Evolutionary conservation across 2,113 vertebrate genomes (phyloP).

Genomic region (Syngnathus typhle): DNA sequence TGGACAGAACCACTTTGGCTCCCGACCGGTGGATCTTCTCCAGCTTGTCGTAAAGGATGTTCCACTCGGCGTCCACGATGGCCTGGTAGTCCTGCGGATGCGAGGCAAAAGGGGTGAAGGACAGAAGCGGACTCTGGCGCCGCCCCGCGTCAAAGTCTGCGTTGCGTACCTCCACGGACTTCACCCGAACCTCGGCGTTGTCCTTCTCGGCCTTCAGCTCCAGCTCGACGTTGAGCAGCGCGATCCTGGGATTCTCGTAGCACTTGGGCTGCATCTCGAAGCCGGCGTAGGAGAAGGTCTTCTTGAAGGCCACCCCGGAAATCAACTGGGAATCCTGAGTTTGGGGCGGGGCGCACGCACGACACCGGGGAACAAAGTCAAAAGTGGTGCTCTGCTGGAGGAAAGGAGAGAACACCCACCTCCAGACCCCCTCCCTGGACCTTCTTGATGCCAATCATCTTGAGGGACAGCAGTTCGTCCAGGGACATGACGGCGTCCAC

Average conservation of each 20-base stretch:
- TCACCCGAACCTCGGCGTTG: constrained; percentile 90
- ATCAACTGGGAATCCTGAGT: constrained; percentile 87
- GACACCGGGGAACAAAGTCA: background rate
- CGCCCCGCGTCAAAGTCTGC: accelerated
- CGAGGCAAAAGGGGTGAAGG: background rate
- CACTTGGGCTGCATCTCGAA: constrained; percentile 99
- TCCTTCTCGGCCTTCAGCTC: constrained; percentile 98
- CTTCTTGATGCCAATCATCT: constrained; percentile 98
- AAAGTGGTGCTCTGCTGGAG: background rate
- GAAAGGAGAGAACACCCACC: constrained; percentile 60
- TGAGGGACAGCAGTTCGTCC: constrained; percentile 87
- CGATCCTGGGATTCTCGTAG: constrained; percentile 83
- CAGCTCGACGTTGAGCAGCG: constrained; percentile 90
- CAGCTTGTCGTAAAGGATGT: constrained; percentile 94
- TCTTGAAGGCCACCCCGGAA: constrained; percentile 94
- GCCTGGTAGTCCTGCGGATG: constrained; percentile 90
- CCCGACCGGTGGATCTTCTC: constrained; percentile 89
- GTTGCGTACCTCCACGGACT: constrained; percentile 78
- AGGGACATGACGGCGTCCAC: constrained; percentile 93
- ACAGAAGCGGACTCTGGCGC: background rate
- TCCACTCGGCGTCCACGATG: constrained; percentile 97
- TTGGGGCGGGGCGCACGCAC: no score
- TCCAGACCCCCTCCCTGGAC: constrained; percentile 93
- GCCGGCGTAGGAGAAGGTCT: constrained; percentile 95
- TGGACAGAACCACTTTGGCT: constrained; percentile 92